These are phyloP conservation scores for Hyperoodon ampullatus DNA, from an alignment of 2,113 vertebrate species.

Conservation along the genomic window DNA sequence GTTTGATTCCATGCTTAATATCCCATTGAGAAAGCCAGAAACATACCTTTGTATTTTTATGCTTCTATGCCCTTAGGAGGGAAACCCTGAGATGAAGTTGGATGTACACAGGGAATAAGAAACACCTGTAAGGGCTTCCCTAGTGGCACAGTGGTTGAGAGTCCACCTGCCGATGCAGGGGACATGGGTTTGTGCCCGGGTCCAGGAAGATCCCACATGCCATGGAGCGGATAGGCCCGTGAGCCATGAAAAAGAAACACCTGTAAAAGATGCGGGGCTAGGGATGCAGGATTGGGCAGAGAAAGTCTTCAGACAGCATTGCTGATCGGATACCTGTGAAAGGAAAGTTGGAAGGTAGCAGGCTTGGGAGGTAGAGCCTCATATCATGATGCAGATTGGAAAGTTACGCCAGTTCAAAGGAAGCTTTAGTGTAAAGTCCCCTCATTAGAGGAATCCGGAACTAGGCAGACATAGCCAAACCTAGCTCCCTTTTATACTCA, in stretches of 20 bases:
- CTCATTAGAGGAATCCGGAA: neutral
- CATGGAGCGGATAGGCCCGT: fast-evolving
- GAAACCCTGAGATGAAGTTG: neutral
- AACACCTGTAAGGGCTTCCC: neutral
- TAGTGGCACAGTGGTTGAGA: too few relatives aligned
- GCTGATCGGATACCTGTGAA: neutral
- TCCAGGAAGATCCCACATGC: too few relatives aligned
- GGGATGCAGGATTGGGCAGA: neutral
- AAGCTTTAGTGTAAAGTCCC: neutral
- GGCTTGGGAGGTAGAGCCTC: neutral
- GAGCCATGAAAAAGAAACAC: neutral
- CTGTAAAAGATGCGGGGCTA: neutral
- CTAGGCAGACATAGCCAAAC: neutral
- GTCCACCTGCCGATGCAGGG: too few relatives aligned
- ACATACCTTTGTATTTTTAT: slow-evolving; percentile 17
- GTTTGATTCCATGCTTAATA: slow-evolving; percentile 20
- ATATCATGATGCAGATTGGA: neutral
- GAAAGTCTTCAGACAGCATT: neutral
- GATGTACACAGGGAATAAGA: neutral
- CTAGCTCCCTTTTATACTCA: neutral
- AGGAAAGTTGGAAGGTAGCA: neutral
- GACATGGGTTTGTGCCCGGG: too few relatives aligned
- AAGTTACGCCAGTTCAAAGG: neutral
- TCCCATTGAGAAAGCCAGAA: slow-evolving; percentile 5
- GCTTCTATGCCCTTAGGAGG: neutral